Percentiles rank a stretch among this genome's conserved stretches.
Conservation (phyloP, 2,888 invertebrate genomes). For the Callimorpha dominula region DNA sequence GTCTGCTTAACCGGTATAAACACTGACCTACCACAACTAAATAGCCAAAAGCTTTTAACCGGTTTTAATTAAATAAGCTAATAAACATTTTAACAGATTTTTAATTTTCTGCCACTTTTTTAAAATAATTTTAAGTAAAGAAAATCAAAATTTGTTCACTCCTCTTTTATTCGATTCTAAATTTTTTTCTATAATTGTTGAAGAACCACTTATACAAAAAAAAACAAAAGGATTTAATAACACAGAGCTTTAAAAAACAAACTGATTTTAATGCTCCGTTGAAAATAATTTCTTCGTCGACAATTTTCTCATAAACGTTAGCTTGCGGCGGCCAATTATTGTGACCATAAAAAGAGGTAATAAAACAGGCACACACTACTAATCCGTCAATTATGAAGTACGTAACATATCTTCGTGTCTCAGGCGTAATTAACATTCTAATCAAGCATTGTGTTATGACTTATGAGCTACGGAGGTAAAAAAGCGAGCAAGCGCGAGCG, state of each 20-base stretch:
- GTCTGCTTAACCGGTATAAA: slow-evolving; percentile 23
- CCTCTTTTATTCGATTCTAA: not conserved
- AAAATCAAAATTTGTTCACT: not conserved
- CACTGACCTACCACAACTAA: slow-evolving; percentile 46
- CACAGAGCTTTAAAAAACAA: not conserved
- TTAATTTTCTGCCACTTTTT: not conserved
- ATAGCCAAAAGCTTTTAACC: slow-evolving; percentile 29
- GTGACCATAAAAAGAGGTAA: slow-evolving; percentile 38
- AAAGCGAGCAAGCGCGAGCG: slow-evolving; percentile 28
- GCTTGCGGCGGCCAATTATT: slow-evolving; percentile 26
- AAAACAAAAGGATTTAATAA: not conserved
- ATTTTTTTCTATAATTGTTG: too few species aligned
- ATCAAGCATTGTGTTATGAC: slow-evolving; percentile 61
- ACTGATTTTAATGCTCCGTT: not conserved
- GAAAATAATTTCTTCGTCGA: slow-evolving; percentile 10
- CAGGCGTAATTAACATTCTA: slow-evolving; percentile 60
- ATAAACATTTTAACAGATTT: not conserved
- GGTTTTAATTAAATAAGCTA: slow-evolving; percentile 31
- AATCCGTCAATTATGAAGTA: slow-evolving; percentile 49
- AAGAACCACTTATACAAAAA: not conserved
- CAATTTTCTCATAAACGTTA: slow-evolving; percentile 25
- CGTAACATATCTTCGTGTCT: slow-evolving; percentile 58
- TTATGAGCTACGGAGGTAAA: slow-evolving; percentile 40
- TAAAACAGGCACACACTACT: slow-evolving; percentile 45
- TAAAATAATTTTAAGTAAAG: not conserved